Evolutionary conservation across 1,140 invertebrate genomes (phyloP).

Genomic region (Solenopsis fugax): DNA sequence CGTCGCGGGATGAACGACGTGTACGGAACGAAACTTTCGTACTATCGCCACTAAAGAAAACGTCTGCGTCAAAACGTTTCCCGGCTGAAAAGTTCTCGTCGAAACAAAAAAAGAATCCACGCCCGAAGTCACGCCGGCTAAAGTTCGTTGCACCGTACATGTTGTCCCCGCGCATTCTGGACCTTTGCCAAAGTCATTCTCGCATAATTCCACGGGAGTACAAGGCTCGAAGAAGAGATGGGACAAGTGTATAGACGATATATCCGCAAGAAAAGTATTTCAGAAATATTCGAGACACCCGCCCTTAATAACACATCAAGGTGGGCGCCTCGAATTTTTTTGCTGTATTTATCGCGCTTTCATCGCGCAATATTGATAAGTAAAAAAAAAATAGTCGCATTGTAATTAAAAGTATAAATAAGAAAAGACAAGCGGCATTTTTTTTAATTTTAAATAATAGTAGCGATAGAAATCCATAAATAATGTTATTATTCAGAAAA

Average conservation of each 20-base stretch:
- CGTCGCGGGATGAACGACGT: neutral
- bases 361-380: neutral
- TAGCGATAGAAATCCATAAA: neutral
- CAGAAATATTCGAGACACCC: neutral
- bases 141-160: constrained; percentile 76
- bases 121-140: constrained; percentile 66
- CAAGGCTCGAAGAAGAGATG: constrained; percentile 68
- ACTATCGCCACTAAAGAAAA: constrained; percentile 15
- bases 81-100: constrained; percentile 41
- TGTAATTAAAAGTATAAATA: neutral
- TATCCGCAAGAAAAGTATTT: constrained; percentile 29
- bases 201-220: constrained; percentile 74
- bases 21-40: constrained; percentile 30
- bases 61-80: constrained; percentile 6
- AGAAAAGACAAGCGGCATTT: neutral
- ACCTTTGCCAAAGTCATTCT: constrained; percentile 75
- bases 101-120: constrained; percentile 59
- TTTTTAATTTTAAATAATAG: neutral
- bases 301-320: neutral
- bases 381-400: neutral
- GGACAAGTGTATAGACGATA: constrained; percentile 39
- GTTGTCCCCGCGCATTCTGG: constrained; percentile 74
- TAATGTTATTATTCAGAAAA: neutral
- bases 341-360: neutral
- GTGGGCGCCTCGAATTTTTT: too few relatives aligned